Evolutionary conservation across 2,888 invertebrate genomes (phyloP), one percentile per base, ranked within the genome.

Genomic region (Tipula unca): DNA sequence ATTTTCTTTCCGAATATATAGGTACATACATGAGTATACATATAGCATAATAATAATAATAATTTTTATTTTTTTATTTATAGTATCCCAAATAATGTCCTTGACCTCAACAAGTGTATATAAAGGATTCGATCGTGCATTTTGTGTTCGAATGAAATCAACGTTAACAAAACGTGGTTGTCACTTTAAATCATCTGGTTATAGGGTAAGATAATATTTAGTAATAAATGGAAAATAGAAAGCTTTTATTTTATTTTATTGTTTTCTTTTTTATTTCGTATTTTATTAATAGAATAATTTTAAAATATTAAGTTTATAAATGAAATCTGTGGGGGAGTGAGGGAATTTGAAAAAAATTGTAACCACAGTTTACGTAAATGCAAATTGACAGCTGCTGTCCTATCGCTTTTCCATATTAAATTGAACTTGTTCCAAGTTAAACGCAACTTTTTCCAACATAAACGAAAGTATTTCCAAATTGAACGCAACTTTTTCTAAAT

Each of bases 121-220:
- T 91, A 95, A 96, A 89, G 97, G 97, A 54, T 94, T 96, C 91
- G 97, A 98, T 89, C 92, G 98, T 89, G 96, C 97, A 82, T 98
- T 98, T 91, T 99, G 98, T 91, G 93, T 99, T 85, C 93, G 99
- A 87, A 99, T 99, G 98, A 99, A 99, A 91, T 99, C 99, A 86
- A 99, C 99, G 0, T 93, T 99, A 87, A 98, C 99, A 85, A 99
- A 99, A 92, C 93, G 99, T 89, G 99, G 99, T 86, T 99, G 98
- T 90, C 98, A 98, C 91, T 98, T 98, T 91, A 98, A 98, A 91
- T 97, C 97, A 54, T 98, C 97, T 87, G 98, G 98, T 91, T 98
- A 97, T 91, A 94, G 98, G 94, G 98, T 98, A 93, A 94, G 95
- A 91, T 29, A 85, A 86, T 86, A 86, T 87, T 32, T 32, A 10